Percentiles rank a stretch among this genome's conserved stretches.
phyloP scores from a whole-genome alignment of 2,113 vertebrate species.

The Cyanoderma ruficeps region DNA sequence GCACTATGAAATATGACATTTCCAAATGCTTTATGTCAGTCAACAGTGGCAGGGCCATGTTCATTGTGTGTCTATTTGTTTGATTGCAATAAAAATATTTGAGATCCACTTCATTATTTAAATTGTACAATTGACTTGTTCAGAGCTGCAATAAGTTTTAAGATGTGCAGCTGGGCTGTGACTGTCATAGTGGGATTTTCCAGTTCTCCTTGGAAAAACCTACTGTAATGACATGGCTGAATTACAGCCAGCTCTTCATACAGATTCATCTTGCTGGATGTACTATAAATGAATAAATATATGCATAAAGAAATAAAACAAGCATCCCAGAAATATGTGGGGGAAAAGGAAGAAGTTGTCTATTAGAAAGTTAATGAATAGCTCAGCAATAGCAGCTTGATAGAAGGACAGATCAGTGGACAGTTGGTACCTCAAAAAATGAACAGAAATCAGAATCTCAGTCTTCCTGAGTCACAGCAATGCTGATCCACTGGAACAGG shows the following conservation, averaged over 20 bases:
- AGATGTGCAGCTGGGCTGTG: neutral
- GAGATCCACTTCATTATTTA: neutral
- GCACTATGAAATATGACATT: neutral
- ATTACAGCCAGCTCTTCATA: neutral
- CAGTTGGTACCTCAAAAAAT: neutral
- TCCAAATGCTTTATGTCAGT: neutral
- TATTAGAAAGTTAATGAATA: neutral
- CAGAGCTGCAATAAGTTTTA: neutral
- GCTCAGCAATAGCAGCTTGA: neutral
- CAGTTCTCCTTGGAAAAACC: neutral
- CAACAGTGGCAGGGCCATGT: neutral
- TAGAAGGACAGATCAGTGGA: neutral
- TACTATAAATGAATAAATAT: neutral
- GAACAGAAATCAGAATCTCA: neutral
- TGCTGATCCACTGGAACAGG: fast-evolving
- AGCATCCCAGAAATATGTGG: neutral
- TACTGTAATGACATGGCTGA: neutral
- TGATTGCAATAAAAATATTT: neutral
- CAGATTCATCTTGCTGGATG: neutral
- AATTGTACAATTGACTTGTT: neutral
- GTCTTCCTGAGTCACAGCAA: neutral
- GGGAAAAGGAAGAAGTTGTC: fast-evolving
- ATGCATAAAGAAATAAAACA: neutral
- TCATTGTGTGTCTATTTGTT: neutral
- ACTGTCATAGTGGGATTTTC: neutral